Evolutionary conservation across 2,113 vertebrate species (phyloP).

Genomic region (Grallaria varia): DNA sequence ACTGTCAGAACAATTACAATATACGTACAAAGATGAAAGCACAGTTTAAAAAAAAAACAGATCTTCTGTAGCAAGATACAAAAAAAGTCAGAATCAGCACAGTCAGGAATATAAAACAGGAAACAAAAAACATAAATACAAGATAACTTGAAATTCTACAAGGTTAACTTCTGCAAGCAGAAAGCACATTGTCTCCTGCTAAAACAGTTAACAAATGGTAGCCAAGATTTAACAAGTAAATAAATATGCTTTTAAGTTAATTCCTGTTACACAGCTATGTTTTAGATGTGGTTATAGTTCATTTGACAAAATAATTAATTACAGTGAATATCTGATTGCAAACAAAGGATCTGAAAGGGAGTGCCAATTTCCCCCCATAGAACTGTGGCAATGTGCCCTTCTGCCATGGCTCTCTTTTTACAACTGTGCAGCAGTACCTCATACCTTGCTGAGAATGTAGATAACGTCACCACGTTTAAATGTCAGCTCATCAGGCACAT

Average conservation of each 20-base stretch:
- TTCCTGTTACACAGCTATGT: conserved; percentile 78
- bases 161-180: conserved; percentile 72
- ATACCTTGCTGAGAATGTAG: conserved; percentile 97
- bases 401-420: neutral
- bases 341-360: conserved; percentile 68
- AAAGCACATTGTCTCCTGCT: conserved; percentile 73
- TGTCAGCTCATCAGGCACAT: conserved; percentile 86
- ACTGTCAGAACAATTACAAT: conserved; percentile 55
- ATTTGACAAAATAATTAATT: conserved; percentile 83
- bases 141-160: conserved; percentile 64
- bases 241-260: conserved; percentile 80
- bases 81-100: conserved; percentile 67
- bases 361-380: conserved; percentile 53
- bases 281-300: conserved; percentile 78
- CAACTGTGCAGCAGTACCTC: neutral
- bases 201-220: conserved; percentile 60
- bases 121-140: conserved; percentile 72
- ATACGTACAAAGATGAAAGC: conserved; percentile 69
- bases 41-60: conserved; percentile 33
- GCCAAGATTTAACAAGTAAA: conserved; percentile 71
- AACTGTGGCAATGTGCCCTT: conserved; percentile 34
- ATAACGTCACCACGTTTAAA: conserved; percentile 93
- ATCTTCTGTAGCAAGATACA: conserved; percentile 60
- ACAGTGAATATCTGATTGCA: conserved; percentile 69
- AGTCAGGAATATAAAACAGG: conserved; percentile 71